Evolutionary conservation across 2,113 vertebrate species (phyloP), one percentile per base, ranked within the genome.

Genomic region (Marcusenius ussheri): DNA sequence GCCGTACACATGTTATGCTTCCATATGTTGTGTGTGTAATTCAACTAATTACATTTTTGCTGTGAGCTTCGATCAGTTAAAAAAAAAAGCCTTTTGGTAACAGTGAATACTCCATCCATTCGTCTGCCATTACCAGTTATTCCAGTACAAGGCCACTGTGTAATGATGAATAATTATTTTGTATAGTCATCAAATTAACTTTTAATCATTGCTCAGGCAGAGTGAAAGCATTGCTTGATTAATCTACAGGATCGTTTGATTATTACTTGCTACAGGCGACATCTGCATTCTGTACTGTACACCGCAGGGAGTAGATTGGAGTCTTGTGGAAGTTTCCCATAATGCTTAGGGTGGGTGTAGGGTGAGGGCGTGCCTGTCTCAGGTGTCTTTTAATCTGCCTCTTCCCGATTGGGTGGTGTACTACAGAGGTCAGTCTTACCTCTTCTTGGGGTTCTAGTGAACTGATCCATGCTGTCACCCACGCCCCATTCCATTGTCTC

Each of bases 131-230:
- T 77, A 17, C 70, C 31, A 35, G 31, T 42, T 7, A 42, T 80
- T 24, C 17, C 31, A 80, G 74, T 80, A 80, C 74, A 80, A 80
- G 35, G 74, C 74, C 17, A 42, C 35, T 39, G 35, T 39, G 35
- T 80, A 19, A 80, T 80, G 35, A 80, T 80, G 35, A 80, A 80
- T 80, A 35, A 80, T 80, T 39, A 80, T 80, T 80, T 80, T 80
- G 35, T 80, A 80, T 80, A 42, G 74, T 80, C 74, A 80, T 42
- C 11, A 42, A 80, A 80, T 80, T 42, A 42, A 80, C 31, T 80
- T 80, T 80, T 80, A 80, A 80, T 80, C 35, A 80, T 80, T 80
- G 74, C 15, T 80, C 35, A 42, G 31, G 5, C 11, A 17, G 70
- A 80, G 74, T 80, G 74, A 80, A 80, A 42, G 74, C 31, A 19